A percentile compares a stretch with the other conserved stretches of the same genome.
These are phyloP conservation scores for Isoperla grammatica DNA, from an alignment of 2,888 invertebrate species.

Conservation along the genomic window DNA sequence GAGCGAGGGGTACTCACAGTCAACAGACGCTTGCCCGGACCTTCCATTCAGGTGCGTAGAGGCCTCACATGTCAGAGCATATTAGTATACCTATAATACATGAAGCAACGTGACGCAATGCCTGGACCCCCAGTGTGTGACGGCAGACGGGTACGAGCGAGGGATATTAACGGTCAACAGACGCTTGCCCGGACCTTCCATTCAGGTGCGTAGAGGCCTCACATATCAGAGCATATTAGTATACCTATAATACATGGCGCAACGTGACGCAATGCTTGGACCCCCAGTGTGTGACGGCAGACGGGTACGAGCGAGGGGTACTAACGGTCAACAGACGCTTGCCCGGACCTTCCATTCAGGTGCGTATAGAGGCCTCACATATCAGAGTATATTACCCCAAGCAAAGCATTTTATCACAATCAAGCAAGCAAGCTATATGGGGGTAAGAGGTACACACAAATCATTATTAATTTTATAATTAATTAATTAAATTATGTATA, in stretches of 20 bases:
- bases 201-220: conserved; percentile 44
- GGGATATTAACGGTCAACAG: conserved; percentile 47
- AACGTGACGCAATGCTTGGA: conserved; percentile 18
- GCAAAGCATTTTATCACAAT: too few species aligned
- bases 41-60: conserved; percentile 44
- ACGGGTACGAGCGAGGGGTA: conserved; percentile 46
- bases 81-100: too few species aligned
- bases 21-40: conserved; percentile 48
- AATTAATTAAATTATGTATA: too few species aligned
- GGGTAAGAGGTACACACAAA: too few species aligned
- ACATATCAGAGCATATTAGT: too few species aligned
- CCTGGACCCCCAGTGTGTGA: conserved; percentile 42
- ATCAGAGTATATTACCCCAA: too few species aligned
- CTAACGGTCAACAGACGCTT: conserved; percentile 47
- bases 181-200: conserved; percentile 46
- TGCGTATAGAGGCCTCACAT: too few species aligned
- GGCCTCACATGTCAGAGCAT: too few species aligned
- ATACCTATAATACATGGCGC: too few species aligned
- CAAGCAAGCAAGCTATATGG: too few species aligned
- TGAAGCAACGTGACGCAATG: conserved; percentile 18
- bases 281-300: conserved; percentile 46
- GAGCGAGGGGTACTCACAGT: conserved; percentile 45
- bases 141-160: conserved; percentile 47
- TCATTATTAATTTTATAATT: too few species aligned
- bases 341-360: conserved; percentile 48